Conservation (phyloP, 2,888 invertebrate species). For the Meghimatium bilineatum region DNA sequence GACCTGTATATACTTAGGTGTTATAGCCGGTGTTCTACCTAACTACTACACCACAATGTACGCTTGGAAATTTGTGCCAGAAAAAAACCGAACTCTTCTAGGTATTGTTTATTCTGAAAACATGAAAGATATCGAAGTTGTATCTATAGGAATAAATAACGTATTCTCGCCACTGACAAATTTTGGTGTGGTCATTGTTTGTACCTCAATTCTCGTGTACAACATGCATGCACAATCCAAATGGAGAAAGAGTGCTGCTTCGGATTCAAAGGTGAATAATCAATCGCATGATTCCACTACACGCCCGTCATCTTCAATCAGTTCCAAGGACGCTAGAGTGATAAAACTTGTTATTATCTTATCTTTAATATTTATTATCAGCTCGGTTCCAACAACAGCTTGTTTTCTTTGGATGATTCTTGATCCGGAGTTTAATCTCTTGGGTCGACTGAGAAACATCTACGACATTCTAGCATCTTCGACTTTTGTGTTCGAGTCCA, state of each 20-base stretch:
- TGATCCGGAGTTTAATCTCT: slow-evolving; percentile 18
- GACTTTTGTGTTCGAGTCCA: slow-evolving; percentile 19
- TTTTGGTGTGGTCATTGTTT: slow-evolving; percentile 19
- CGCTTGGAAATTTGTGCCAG: slow-evolving; percentile 11
- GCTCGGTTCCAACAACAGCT: slow-evolving; percentile 9
- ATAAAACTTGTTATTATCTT: slow-evolving; percentile 24
- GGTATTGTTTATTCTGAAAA: background rate
- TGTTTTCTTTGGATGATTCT: slow-evolving; percentile 27
- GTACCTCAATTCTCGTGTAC: slow-evolving; percentile 11
- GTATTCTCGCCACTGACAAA: slow-evolving; percentile 23
- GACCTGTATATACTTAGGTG: slow-evolving; percentile 3
- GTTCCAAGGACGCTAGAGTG: slow-evolving; percentile 23
- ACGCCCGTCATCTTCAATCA: background rate
- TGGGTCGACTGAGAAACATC: slow-evolving; percentile 17
- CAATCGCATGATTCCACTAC: background rate
- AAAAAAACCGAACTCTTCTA: slow-evolving; percentile 14
- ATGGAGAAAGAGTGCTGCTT: slow-evolving; percentile 12
- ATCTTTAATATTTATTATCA: slow-evolving; percentile 11
- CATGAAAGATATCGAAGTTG: background rate
- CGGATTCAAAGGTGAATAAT: background rate
- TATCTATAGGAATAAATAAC: slow-evolving; percentile 23
- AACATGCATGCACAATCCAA: slow-evolving; percentile 12
- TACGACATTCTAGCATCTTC: slow-evolving; percentile 2
- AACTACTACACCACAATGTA: slow-evolving; percentile 20
- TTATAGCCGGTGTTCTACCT: slow-evolving; percentile 13